Percentiles rank a stretch among this genome's conserved stretches.
Evolutionary conservation across 2,113 vertebrate species (phyloP).

Genomic region (Peucedramus taeniatus): DNA sequence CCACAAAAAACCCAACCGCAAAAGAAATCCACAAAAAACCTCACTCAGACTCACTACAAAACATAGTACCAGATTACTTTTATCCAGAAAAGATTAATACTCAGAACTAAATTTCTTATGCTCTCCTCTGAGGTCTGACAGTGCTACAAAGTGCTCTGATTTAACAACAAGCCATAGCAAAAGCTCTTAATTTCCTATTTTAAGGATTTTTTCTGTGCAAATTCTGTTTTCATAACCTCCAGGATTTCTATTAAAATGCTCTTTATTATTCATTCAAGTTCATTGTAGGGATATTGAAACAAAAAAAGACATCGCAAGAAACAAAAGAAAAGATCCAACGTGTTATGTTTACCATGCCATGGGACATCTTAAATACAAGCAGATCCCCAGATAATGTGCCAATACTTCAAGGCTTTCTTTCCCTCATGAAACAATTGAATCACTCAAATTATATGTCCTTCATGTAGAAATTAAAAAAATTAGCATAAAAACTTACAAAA

Average conservation of each 20-base stretch:
- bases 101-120: background rate
- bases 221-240: background rate
- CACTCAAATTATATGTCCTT: background rate
- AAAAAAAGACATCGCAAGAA: background rate
- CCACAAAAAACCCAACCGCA: accelerated
- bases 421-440: background rate
- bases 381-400: background rate
- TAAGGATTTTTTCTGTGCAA: background rate
- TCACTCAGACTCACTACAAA: background rate
- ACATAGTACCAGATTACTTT: background rate
- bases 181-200: background rate
- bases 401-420: background rate
- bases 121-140: background rate
- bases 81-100: background rate
- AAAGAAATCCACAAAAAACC: background rate
- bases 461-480: background rate
- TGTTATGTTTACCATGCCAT: accelerated
- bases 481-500: background rate
- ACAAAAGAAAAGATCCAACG: background rate
- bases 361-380: background rate
- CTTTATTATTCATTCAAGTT: background rate
- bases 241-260: background rate
- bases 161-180: background rate
- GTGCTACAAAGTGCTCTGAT: background rate
- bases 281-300: background rate